phyloP scores from a whole-genome alignment of 2,797 vertebrate genomes.

The Hydrophis major region DNA sequence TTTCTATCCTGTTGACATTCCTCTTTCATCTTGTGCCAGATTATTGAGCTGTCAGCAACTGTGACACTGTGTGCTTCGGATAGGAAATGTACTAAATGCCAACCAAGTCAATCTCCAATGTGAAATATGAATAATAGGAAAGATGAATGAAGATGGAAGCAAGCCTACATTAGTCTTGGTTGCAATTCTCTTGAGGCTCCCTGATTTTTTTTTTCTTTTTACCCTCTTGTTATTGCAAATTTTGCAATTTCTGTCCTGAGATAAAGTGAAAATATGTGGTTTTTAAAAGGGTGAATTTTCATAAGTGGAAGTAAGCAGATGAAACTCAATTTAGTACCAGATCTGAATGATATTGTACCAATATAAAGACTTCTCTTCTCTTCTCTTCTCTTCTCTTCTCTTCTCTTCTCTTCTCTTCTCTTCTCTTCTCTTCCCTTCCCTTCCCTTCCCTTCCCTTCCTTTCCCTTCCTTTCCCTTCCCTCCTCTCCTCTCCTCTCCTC shows the following conservation, averaged over 20 bases:
- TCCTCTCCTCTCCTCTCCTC: no score
- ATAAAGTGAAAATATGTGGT: neutral
- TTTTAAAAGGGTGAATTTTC: neutral
- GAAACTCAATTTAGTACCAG: neutral
- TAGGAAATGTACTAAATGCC: slow-evolving; percentile 20
- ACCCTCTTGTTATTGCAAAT: neutral
- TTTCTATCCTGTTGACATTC: slow-evolving; percentile 13
- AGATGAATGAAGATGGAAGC: neutral
- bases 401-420: neutral
- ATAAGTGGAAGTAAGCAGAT: neutral
- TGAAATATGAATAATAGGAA: slow-evolving; percentile 25
- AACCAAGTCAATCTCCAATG: slow-evolving; percentile 27
- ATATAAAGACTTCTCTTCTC: neutral
- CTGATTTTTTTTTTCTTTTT: neutral
- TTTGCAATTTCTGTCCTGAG: neutral
- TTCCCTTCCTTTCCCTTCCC: no score
- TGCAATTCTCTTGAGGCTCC: neutral
- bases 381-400: neutral
- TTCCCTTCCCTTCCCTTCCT: no score
- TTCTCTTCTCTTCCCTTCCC: neutral
- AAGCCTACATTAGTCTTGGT: neutral
- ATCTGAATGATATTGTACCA: neutral
- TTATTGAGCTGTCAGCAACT: slow-evolving; percentile 36
- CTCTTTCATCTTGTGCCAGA: slow-evolving; percentile 40
- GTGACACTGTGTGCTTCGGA: slow-evolving; percentile 21